These are phyloP conservation scores for Tiliacea citrago DNA, from an alignment of 2,888 invertebrate species.

Conservation along the genomic window DNA sequence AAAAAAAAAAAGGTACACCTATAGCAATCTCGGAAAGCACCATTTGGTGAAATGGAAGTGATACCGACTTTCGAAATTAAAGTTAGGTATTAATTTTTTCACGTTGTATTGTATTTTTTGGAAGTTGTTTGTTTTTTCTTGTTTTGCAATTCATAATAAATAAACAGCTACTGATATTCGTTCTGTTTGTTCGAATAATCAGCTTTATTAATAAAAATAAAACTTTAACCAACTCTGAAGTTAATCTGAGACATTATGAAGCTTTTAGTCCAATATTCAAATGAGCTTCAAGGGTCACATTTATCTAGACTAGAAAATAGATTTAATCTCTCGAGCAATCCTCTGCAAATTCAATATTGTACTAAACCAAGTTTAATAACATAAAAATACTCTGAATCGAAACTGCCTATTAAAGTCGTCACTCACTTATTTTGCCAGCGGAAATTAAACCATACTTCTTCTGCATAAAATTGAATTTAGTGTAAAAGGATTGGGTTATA, in stretches of 20 bases:
- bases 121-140: too few relatives aligned
- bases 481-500: slow-evolving; percentile 50
- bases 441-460: slow-evolving; percentile 67
- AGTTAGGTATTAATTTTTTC: too few relatives aligned
- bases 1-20: too few relatives aligned
- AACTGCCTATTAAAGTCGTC: slow-evolving; percentile 59
- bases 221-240: neutral
- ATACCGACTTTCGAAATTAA: too few relatives aligned
- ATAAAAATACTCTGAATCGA: slow-evolving; percentile 61
- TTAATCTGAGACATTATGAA: slow-evolving; percentile 8
- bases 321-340: slow-evolving; percentile 47
- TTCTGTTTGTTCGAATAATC: neutral
- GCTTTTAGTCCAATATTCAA: slow-evolving; percentile 47
- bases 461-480: slow-evolving; percentile 63
- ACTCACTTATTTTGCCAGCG: slow-evolving; percentile 54
- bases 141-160: neutral
- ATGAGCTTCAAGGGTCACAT: slow-evolving; percentile 29
- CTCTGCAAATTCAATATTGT: slow-evolving; percentile 57
- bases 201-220: neutral
- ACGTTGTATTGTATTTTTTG: too few relatives aligned
- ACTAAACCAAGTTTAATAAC: slow-evolving; percentile 62
- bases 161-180: slow-evolving; percentile 12
- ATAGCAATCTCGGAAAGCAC: too few relatives aligned
- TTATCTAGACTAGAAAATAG: slow-evolving; percentile 34
- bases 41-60: too few relatives aligned